Percentiles rank a stretch among this genome's conserved stretches.
Conservation (phyloP, 2,113 vertebrate genomes). For the Sminthopsis crassicaudata region DNA sequence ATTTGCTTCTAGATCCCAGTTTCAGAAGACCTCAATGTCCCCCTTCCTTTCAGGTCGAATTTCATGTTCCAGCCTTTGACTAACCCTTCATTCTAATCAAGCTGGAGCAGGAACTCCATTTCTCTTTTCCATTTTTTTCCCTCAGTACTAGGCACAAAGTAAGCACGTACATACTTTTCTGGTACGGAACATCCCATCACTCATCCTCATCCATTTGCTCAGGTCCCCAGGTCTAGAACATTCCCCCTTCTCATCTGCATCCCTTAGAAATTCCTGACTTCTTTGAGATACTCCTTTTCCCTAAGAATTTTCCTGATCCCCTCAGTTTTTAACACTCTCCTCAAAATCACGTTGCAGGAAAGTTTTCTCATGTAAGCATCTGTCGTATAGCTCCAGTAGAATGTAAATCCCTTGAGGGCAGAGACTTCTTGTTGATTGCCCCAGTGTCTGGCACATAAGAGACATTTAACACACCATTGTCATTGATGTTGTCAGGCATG, state of each 20-base stretch:
- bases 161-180: not conserved
- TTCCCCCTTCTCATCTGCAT: not conserved
- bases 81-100: not conserved
- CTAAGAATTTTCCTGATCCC: not conserved
- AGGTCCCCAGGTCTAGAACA: not conserved
- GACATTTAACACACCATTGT: not conserved
- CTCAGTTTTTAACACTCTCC: not conserved
- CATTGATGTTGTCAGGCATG: not conserved
- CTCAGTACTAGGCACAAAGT: not conserved
- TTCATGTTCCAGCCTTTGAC: not conserved
- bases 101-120: not conserved
- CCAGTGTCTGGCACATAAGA: not conserved
- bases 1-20: not conserved
- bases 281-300: not conserved
- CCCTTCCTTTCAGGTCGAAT: not conserved
- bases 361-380: not conserved
- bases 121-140: not conserved
- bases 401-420: not conserved
- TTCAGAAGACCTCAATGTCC: not conserved
- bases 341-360: not conserved
- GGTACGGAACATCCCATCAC: not conserved
- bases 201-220: not conserved
- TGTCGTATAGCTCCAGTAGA: not conserved
- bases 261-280: not conserved
- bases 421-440: not conserved